Evolutionary conservation across 2,113 vertebrate genomes (phyloP), one percentile per base, ranked within the genome.

Genomic region (Pelodiscus sinensis): DNA sequence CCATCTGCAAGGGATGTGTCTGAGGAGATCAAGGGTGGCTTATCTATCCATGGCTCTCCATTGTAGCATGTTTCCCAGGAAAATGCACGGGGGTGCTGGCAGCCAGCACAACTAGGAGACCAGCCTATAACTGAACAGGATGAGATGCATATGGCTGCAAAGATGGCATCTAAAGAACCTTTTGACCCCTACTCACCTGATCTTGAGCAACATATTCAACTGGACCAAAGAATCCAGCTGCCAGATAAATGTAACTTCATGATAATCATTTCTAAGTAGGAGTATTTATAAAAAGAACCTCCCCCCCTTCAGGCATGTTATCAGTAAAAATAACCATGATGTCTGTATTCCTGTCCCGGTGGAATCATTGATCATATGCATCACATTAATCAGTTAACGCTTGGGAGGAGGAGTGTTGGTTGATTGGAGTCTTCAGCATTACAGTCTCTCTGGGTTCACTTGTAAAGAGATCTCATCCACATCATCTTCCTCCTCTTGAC

Each of bases 401-500:
- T 88, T 29, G 75, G 92, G 92, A 85, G 62, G 80, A 25, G 3
- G 87, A 58, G 78, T 29, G 3, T 68, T 85, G 68, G 68, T 51
- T 93, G 87, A 85, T 82, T 12, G 31, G 82, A 65, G 56, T 57
- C 85, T 90, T 78, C 79, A 54, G 56, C 44, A 11, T 85, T 91
- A 88, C 82, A 84, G 24, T 51, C 79, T 90, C 89, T 79, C 91
- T 91, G 92, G 82, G 71, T 38, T 95, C 80, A 84, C 71, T 88
- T 96, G 52, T 90, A 85, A 85, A 93, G 77, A n/a, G 79, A 54
- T 87, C 79, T 92, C 90, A 90, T 91, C 87, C 87, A 58, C 90
- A 81, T 93, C 90, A 94, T 82, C 84, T 95, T 95, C 79, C 65
- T 96, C 93, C 87, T 83, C 71, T 88, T 87, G 82, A 77, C 89